phyloP scores from a whole-genome alignment of 2,888 invertebrate genomes.

The Callosobruchus maculatus region DNA sequence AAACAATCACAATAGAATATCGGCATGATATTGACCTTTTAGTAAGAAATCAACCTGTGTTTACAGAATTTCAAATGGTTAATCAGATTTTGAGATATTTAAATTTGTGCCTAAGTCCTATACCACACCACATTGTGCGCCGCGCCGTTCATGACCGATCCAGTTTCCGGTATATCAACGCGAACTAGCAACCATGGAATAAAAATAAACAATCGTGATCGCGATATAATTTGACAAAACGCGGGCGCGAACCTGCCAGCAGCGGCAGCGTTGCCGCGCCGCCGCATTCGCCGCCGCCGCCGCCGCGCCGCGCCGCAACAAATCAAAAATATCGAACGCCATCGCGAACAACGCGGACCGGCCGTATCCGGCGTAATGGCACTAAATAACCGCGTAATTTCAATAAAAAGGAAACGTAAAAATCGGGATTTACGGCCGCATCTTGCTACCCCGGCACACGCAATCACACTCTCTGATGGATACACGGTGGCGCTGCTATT shows the following conservation, averaged over 20 bases:
- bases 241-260: conserved; percentile 11
- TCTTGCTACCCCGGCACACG: conserved; percentile 24
- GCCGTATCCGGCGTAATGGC: conserved; percentile 31
- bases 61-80: no score
- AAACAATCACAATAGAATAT: no score
- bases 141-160: neutral
- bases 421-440: conserved; percentile 38
- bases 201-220: conserved; percentile 11
- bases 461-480: neutral
- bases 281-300: conserved; percentile 11
- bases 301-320: conserved; percentile 7
- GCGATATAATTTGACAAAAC: conserved; percentile 23
- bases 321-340: conserved; percentile 24
- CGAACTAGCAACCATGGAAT: neutral
- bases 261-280: neutral
- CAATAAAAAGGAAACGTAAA: conserved; percentile 39
- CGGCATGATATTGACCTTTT: no score
- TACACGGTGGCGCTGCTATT: neutral
- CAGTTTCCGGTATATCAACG: conserved; percentile 6
- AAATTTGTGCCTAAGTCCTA: no score
- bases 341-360: neutral
- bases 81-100: no score
- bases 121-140: neutral
- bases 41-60: no score
- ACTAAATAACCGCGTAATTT: conserved; percentile 36